Base-by-base conservation (phyloP, 2,113 vertebrate genomes). In the Alethe castanea region DNA sequence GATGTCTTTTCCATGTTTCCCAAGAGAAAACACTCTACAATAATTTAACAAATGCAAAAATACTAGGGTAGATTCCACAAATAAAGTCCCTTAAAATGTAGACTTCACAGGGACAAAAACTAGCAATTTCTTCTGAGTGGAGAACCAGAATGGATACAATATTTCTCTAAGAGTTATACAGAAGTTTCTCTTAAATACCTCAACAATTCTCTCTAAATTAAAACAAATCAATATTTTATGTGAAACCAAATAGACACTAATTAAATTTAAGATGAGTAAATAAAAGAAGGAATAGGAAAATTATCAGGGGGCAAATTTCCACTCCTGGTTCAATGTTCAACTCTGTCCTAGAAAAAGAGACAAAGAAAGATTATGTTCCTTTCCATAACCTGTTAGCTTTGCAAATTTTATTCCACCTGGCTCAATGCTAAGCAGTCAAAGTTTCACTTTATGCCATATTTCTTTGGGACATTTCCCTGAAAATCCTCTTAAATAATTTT, bases 201-300 rank as follows among this genome's bases (percentile, higher is more conserved):
- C 10, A 86, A 29, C 3, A 81, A 47, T 35, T 71, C 25, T 57
- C 12, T 19, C 5, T 64, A 44, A 88, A 48, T 66, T 7, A 61
- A 81, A 90, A 22, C 1, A 40, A 14, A 56, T 31, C 38, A 35
- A 0, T 64, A 47, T 38, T 59, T 83, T 5, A 8, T 28, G 4
- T 29, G n/a, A 64, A 60, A 26, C 12, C 11, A 1, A 61, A 31
- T 0, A 45, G 7, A 29, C 6, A 31, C 1, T 45, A 13, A 33
- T 23, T 36, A 66, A 74, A 60, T 80, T 17, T 22, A 48, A 53
- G 19, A 56, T 5, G 1, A 56, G 3, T 33, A 59, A 65, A 64
- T 18, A 47, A 16, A 3, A 83, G 29, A 82, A 67, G 10, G 8
- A 61, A 62, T 2, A 45, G 23, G 8, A 71, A 79, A 74, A 83